phyloP scores from a whole-genome alignment of 2,113 vertebrate genomes.

The Prunella himalayana region DNA sequence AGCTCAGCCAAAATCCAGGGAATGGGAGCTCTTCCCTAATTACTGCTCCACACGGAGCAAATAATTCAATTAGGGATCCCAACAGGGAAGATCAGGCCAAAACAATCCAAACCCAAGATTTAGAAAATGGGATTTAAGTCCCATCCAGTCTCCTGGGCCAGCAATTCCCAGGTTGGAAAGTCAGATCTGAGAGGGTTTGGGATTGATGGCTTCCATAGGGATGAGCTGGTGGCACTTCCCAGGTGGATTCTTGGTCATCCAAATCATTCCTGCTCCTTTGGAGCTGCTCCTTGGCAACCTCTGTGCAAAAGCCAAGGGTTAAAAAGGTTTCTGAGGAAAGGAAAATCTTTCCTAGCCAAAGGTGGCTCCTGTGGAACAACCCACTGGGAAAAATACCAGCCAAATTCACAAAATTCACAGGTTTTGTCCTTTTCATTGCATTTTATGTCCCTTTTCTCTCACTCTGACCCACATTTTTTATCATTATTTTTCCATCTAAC shows the following conservation, averaged over 20 bases:
- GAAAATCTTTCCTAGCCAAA: not conserved
- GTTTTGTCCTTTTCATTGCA: fast-evolving
- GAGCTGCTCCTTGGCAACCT: not conserved
- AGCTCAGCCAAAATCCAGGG: not conserved
- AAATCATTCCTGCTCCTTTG: not conserved
- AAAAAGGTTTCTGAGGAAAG: not conserved
- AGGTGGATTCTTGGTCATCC: not conserved
- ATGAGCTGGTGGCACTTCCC: not conserved
- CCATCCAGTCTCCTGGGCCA: not conserved
- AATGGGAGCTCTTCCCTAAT: not conserved
- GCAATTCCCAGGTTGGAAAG: not conserved
- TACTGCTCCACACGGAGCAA: not conserved
- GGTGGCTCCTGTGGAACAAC: not conserved
- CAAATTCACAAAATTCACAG: not conserved
- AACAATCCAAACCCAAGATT: not conserved
- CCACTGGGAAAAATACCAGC: not conserved
- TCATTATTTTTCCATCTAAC: not conserved
- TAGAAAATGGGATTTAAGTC: not conserved
- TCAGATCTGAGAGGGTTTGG: fast-evolving
- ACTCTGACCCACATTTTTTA: fast-evolving
- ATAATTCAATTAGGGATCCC: constrained; percentile 1
- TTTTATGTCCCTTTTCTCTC: not conserved
- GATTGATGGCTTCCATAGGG: not conserved
- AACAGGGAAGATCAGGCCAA: not conserved
- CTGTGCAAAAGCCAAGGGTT: not conserved